Base-by-base conservation (phyloP, 2,113 vertebrate genomes). In the Pogona vitticeps region DNA sequence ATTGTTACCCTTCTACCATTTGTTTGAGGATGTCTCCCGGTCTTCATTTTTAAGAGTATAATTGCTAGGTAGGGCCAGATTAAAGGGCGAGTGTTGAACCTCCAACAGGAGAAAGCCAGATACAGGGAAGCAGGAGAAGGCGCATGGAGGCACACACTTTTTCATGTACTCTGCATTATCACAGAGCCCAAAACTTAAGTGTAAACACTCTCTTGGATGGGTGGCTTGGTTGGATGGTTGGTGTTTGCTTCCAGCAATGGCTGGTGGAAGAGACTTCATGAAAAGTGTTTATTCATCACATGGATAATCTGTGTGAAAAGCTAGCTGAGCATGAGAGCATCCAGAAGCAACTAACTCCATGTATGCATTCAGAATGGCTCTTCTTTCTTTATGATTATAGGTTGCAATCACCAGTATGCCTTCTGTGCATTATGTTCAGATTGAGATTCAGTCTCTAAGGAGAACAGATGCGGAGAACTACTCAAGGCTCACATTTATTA, bases 361-460 rank as follows among this genome's bases (percentile, higher is more conserved):
- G 72, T 63, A 33, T 0, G 40, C 2, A 3, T 56, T 82, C 63
- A 76, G 82, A n/a, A 14, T 38, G 90, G 31, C 12, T 13, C 23
- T 40, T 75, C 5, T 75, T 38, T 59, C 83, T 80, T 40, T 89
- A 68, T 65, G 63, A 80, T 86, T 90, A 26, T 92, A 96, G 96
- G 86, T 91, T 77, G 94, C 91, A 46, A 58, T 95, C 88, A 93
- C 87, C 5, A 96, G 94, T 87, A 95, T 85, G 3, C 89, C 87
- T 56, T 92, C 88, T 3, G 78, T 46, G 0, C 58, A 88, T 70
- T 90, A 93, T 1, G 1, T 88, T 7, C 92, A 75, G 83, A 88
- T 96, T 70, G 87, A 93, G 86, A 95, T 94, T 61, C 93, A 93
- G 52, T 92, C 95, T 68, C 78, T 91, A 26, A 26, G 90, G 52